Evolutionary conservation across 23 tunicate genomes (phyloP).

Genomic region (Clavelina lepadiformis): DNA sequence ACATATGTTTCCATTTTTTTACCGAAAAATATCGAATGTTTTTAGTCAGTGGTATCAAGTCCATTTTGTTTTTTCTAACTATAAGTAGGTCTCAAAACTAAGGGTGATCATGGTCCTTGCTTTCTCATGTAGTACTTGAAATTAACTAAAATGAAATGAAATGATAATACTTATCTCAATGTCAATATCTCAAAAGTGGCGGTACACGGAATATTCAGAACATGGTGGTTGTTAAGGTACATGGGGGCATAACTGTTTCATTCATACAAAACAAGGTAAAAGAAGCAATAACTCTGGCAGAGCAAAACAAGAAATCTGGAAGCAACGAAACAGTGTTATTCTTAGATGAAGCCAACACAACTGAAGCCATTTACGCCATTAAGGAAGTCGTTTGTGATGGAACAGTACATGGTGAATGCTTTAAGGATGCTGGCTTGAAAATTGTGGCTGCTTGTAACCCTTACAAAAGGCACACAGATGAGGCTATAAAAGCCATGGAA

Average conservation of each 20-base stretch:
- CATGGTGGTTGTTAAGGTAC: slow-evolving; percentile 57
- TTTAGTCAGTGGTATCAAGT: too few species aligned
- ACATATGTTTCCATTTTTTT: too few species aligned
- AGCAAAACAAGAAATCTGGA: background rate
- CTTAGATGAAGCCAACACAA: slow-evolving; percentile 82
- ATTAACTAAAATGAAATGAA: slow-evolving; percentile 14
- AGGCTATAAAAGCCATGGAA: slow-evolving; percentile 22
- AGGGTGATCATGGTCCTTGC: background rate
- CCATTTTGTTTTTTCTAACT: too few species aligned
- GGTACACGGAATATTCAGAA: slow-evolving; percentile 7
- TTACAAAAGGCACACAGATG: slow-evolving; percentile 29
- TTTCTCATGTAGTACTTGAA: too few species aligned
- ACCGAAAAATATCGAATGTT: too few species aligned
- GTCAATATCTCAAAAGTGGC: too few species aligned
- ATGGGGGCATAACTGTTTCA: slow-evolving; percentile 65
- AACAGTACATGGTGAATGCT: slow-evolving; percentile 34
- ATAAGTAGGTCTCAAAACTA: too few species aligned
- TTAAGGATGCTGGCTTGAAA: slow-evolving; percentile 26
- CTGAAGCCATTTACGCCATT: slow-evolving; percentile 67
- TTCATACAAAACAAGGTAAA: slow-evolving; percentile 26
- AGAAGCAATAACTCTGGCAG: slow-evolving; percentile 27
- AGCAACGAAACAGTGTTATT: slow-evolving; percentile 42
- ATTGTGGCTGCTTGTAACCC: slow-evolving; percentile 68
- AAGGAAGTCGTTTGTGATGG: slow-evolving; percentile 63
- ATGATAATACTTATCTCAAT: too few species aligned